These are phyloP conservation scores for Trachemys scripta DNA, from an alignment of 2,113 vertebrate genomes.

Conservation along the genomic window DNA sequence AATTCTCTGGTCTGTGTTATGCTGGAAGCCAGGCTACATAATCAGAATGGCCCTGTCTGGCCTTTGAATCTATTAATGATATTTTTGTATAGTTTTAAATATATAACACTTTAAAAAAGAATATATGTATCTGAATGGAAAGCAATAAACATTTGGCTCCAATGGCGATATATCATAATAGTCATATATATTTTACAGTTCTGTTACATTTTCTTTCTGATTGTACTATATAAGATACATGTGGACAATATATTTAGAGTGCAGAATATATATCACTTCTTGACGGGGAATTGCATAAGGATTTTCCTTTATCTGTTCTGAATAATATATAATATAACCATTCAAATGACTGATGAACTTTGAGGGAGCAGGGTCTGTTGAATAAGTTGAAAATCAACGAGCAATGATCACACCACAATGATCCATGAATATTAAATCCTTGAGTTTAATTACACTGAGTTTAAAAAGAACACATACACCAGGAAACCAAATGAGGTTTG, in stretches of 20 bases:
- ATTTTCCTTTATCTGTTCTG: slow-evolving; percentile 40
- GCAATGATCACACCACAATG: background rate
- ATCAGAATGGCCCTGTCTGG: background rate
- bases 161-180: background rate
- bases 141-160: background rate
- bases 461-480: slow-evolving; percentile 20
- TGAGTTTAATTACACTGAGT: slow-evolving; percentile 58
- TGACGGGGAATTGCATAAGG: background rate
- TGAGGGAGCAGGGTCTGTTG: slow-evolving; percentile 14
- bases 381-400: slow-evolving; percentile 56
- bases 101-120: background rate
- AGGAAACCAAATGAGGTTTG: slow-evolving; percentile 37
- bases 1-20: background rate
- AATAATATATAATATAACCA: slow-evolving; percentile 5
- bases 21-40: background rate
- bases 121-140: background rate
- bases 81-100: background rate
- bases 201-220: background rate
- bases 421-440: slow-evolving; percentile 51
- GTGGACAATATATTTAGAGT: background rate
- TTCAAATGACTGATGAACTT: slow-evolving; percentile 60
- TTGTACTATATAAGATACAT: background rate
- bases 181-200: background rate
- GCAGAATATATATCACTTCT: background rate
- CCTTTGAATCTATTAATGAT: background rate